phyloP scores from a whole-genome alignment of 2,888 invertebrate species.

The Parelbella ahira region DNA sequence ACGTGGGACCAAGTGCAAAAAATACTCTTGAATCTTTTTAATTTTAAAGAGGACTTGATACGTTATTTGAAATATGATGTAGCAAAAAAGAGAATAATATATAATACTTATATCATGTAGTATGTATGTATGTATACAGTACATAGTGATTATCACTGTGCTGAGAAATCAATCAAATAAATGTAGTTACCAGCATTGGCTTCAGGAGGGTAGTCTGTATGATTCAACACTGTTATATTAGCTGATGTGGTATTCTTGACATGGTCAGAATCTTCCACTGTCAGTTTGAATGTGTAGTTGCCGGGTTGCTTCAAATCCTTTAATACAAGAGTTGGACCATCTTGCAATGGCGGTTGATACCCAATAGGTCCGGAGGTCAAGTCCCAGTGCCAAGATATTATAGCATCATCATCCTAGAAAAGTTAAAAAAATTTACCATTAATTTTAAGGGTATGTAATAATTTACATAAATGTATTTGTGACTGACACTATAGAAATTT shows the following conservation, averaged over 20 bases:
- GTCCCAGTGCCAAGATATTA: conserved; percentile 96
- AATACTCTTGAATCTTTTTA: too few relatives aligned
- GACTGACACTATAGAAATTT: not conserved
- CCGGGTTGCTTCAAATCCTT: conserved; percentile 92
- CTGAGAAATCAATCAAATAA: too few relatives aligned
- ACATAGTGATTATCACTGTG: too few relatives aligned
- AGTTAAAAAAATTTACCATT: not conserved
- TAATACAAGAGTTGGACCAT: conserved; percentile 90
- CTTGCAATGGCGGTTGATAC: conserved; percentile 89
- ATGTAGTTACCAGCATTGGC: conserved; percentile 88
- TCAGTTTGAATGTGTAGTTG: conserved; percentile 93
- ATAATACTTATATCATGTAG: too few relatives aligned
- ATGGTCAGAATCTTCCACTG: conserved; percentile 95
- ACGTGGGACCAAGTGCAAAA: too few relatives aligned
- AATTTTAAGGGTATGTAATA: too few relatives aligned
- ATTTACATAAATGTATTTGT: too few relatives aligned
- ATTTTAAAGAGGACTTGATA: too few relatives aligned
- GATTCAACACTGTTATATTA: conserved; percentile 93
- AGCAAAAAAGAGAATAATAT: too few relatives aligned
- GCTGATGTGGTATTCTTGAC: conserved; percentile 92
- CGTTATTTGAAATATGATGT: too few relatives aligned
- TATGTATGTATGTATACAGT: too few relatives aligned
- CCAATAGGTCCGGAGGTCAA: conserved; percentile 92
- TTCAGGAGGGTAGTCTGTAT: conserved; percentile 96
- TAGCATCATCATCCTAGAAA: conserved; percentile 87